phyloP scores from a whole-genome alignment of 92 coral and sea anemone species.

The Paragorgia papillata region DNA sequence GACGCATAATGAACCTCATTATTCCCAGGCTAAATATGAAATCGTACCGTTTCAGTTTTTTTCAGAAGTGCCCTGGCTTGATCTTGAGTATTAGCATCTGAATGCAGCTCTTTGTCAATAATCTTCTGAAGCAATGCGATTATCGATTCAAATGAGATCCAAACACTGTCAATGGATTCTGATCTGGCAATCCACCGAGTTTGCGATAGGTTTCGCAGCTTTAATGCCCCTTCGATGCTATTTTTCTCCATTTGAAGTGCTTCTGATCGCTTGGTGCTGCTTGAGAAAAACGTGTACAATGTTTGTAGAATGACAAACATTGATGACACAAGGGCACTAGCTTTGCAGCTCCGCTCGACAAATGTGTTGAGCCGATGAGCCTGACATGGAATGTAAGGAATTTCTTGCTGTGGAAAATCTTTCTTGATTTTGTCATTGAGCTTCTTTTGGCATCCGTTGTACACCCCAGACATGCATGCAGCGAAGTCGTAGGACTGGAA shows the following conservation, averaged over 20 bases:
- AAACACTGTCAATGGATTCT: conserved; percentile 33
- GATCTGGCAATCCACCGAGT: conserved; percentile 38
- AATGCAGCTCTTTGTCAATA: conserved; percentile 11
- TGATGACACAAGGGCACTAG: too few species aligned
- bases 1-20: conserved; percentile 33
- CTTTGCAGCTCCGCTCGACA: conserved; percentile 41
- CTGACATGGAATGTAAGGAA: conserved; percentile 29
- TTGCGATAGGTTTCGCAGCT: conserved; percentile 31
- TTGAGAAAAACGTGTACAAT: too few species aligned
- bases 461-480: conserved; percentile 29
- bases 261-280: conserved; percentile 35
- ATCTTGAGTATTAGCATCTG: conserved; percentile 22
- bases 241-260: conserved; percentile 22
- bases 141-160: conserved; percentile 31
- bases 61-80: conserved; percentile 30
- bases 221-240: conserved; percentile 29
- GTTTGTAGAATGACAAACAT: too few species aligned
- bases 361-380: conserved; percentile 35
- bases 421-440: conserved; percentile 22
- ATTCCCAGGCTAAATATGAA: conserved; percentile 28
- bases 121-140: conserved; percentile 25
- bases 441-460: conserved; percentile 29
- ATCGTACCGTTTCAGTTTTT: conserved; percentile 25
- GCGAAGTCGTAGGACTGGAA: conserved; percentile 37
- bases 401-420: conserved; percentile 12